Percentiles rank a stretch among this genome's conserved stretches.
These are phyloP conservation scores for Lepus townsendii DNA, from an alignment of 2,797 vertebrate genomes.

Conservation along the genomic window DNA sequence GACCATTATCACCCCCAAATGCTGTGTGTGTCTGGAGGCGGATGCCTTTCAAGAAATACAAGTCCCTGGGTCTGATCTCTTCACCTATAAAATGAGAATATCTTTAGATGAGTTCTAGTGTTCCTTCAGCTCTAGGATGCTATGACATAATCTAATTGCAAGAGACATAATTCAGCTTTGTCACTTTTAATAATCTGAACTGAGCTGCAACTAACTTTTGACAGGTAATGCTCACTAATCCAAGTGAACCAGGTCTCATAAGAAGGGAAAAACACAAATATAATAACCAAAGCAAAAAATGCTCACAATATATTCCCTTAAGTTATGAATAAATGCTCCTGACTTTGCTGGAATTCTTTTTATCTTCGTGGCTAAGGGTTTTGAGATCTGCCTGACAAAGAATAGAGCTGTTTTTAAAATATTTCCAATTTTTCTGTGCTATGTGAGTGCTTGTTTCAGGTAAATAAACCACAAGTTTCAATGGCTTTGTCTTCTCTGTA, in stretches of 20 bases:
- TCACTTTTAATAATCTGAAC: background rate
- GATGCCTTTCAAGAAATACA: background rate
- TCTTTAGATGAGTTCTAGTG: background rate
- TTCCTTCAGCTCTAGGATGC: background rate
- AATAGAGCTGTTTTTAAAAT: background rate
- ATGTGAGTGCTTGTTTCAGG: background rate
- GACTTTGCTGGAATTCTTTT: background rate
- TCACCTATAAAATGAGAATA: background rate
- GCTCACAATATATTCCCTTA: background rate
- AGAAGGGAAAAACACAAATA: background rate
- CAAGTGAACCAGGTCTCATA: background rate
- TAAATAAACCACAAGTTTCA: slow-evolving; percentile 47
- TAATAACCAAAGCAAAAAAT: background rate
- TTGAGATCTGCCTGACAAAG: background rate
- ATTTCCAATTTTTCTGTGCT: background rate
- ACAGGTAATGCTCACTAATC: background rate
- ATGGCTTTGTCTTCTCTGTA: background rate
- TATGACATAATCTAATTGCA: background rate
- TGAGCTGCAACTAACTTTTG: background rate
- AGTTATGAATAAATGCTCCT: background rate
- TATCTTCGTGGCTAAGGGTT: background rate
- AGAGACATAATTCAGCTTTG: background rate
- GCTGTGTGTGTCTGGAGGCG: no score
- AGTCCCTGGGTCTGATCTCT: background rate
- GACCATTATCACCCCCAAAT: background rate